A percentile compares a stretch with the other conserved stretches of the same genome.
These are phyloP conservation scores for Pheosia gnoma DNA, from an alignment of 2,888 invertebrate species.

Conservation along the genomic window DNA sequence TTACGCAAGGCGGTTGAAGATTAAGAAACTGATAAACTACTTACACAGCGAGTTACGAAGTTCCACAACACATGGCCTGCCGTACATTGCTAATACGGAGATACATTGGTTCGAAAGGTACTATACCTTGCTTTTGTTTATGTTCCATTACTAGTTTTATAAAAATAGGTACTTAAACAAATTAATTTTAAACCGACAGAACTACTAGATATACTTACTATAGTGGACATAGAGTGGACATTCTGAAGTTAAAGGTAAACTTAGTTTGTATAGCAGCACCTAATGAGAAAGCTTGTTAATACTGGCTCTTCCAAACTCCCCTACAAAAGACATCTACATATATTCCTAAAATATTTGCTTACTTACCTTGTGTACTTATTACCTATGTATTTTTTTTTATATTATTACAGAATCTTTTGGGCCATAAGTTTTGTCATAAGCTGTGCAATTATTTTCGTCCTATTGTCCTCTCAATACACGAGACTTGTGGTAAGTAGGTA, in stretches of 20 bases:
- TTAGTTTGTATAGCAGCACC: too few species aligned
- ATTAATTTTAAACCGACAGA: too few species aligned
- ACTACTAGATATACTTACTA: too few species aligned
- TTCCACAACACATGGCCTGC: constrained; percentile 67
- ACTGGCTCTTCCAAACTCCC: too few species aligned
- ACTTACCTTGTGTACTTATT: too few species aligned
- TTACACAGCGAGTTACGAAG: constrained; percentile 61
- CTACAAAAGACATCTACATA: too few species aligned
- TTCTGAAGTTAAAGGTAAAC: too few species aligned
- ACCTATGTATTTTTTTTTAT: not conserved
- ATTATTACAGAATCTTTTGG: constrained; percentile 69
- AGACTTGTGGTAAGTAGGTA: constrained; percentile 62
- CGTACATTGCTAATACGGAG: constrained; percentile 61
- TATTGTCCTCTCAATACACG: constrained; percentile 59
- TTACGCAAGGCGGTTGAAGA: constrained; percentile 52
- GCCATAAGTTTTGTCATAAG: constrained; percentile 51
- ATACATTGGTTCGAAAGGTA: constrained; percentile 72
- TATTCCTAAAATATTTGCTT: too few species aligned
- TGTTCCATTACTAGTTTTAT: too few species aligned
- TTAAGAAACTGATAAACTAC: constrained; percentile 58
- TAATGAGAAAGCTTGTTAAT: too few species aligned
- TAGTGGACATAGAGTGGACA: too few species aligned
- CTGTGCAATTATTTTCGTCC: constrained; percentile 47
- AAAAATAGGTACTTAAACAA: too few species aligned
- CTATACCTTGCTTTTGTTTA: not conserved